Conservation (phyloP, 2,888 invertebrate species). For the Catocala fraxini region DNA sequence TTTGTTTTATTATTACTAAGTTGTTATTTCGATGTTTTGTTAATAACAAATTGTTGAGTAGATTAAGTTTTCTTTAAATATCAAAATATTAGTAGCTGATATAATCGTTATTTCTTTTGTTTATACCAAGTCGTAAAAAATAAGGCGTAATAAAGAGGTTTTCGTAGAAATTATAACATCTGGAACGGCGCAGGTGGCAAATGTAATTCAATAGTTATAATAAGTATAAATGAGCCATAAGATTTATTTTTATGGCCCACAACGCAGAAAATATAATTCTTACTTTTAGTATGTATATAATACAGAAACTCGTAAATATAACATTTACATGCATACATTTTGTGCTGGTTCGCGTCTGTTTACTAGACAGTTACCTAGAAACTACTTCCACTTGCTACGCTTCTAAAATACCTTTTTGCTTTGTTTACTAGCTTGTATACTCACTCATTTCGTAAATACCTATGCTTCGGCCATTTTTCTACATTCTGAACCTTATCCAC, state of each 20-base stretch:
- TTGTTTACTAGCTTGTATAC: too few species aligned
- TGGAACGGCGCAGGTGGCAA: neutral
- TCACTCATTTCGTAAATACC: too few species aligned
- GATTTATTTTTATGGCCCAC: neutral
- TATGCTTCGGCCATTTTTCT: too few species aligned
- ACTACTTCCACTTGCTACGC: too few species aligned
- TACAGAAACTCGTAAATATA: too few species aligned
- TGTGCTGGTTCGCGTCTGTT: too few species aligned
- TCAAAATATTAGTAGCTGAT: neutral
- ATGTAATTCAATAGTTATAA: neutral
- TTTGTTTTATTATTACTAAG: slow-evolving; percentile 15
- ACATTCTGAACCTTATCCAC: too few species aligned
- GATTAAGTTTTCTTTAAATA: neutral
- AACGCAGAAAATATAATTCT: too few species aligned
- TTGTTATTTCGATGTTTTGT: neutral
- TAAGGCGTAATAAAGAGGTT: neutral
- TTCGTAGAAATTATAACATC: neutral
- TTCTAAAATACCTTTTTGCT: too few species aligned
- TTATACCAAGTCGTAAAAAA: neutral
- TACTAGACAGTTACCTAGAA: too few species aligned
- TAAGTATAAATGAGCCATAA: neutral
- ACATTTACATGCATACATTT: too few species aligned
- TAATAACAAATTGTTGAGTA: neutral
- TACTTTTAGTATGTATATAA: too few species aligned
- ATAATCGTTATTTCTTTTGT: neutral